Evolutionary conservation across 1,140 invertebrate genomes (phyloP).

Genomic region (Nebria ingens): DNA sequence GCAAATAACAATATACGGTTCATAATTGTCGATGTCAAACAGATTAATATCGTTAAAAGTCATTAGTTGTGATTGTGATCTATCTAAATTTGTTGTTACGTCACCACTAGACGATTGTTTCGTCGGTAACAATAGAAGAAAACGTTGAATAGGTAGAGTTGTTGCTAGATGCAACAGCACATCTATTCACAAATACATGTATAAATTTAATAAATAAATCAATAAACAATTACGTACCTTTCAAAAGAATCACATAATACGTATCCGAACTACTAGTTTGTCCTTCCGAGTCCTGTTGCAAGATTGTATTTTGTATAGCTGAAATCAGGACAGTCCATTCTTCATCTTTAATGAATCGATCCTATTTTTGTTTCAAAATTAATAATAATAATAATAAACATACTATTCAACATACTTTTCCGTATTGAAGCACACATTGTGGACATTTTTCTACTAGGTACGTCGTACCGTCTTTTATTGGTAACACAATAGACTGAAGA

Average conservation of each 20-base stretch:
- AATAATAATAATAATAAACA: slow-evolving; percentile 9
- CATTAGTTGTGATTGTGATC: slow-evolving; percentile 6
- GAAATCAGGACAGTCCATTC: slow-evolving; percentile 44
- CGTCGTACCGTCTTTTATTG: slow-evolving; percentile 25
- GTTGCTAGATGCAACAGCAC: slow-evolving; percentile 9
- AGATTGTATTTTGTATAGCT: no score
- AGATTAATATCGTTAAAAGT: slow-evolving; percentile 16
- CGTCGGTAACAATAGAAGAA: background rate
- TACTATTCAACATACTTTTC: slow-evolving; percentile 36
- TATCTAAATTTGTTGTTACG: slow-evolving; percentile 14
- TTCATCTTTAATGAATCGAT: slow-evolving; percentile 38
- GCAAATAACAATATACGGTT: slow-evolving; percentile 41
- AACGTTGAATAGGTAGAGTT: slow-evolving; percentile 1
- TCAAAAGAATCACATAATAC: slow-evolving; percentile 39
- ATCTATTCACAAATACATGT: slow-evolving; percentile 10
- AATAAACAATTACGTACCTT: slow-evolving; percentile 31
- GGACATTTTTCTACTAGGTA: slow-evolving; percentile 43
- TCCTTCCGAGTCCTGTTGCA: no score
- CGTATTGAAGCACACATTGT: slow-evolving; percentile 43
- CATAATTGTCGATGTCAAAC: slow-evolving; percentile 32
- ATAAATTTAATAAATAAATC: background rate
- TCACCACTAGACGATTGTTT: slow-evolving; percentile 6
- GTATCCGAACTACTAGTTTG: no score
- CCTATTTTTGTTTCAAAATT: slow-evolving; percentile 34
- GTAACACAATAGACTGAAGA: slow-evolving; percentile 25